phyloP scores from a whole-genome alignment of 53 echinoderm and acorn worm species.

The Holothuria leucospilota region DNA sequence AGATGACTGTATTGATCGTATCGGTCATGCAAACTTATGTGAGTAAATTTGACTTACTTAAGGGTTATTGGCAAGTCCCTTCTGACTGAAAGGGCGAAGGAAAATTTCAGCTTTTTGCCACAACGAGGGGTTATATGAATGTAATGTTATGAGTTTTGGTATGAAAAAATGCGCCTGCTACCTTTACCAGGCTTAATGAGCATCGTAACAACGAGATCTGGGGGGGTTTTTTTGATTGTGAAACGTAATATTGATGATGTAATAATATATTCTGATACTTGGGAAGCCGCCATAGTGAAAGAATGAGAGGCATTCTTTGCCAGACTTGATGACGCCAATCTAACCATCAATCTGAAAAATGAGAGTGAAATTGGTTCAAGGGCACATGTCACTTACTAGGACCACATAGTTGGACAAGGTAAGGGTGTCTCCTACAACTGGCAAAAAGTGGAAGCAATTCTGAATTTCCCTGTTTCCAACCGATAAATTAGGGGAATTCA shows the following conservation, averaged over 20 bases:
- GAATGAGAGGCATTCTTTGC: conserved; percentile 2
- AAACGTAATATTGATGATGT: neutral
- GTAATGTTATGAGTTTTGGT: conserved; percentile 31
- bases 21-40: conserved; percentile 66
- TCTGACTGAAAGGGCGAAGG: conserved; percentile 47
- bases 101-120: conserved; percentile 70
- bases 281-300: conserved; percentile 32
- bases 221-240: neutral
- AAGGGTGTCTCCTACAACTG: neutral
- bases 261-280: conserved; percentile 7
- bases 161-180: conserved; percentile 51
- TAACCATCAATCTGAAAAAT: conserved; percentile 14
- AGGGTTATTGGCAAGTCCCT: conserved; percentile 77
- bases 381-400: conserved; percentile 20
- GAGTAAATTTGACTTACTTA: conserved; percentile 64
- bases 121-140: conserved; percentile 55
- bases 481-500: conserved; percentile 2
- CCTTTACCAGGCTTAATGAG: conserved; percentile 21
- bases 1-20: conserved; percentile 69
- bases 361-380: neutral
- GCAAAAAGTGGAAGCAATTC: conserved; percentile 25
- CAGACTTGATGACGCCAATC: conserved; percentile 29
- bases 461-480: conserved; percentile 17
- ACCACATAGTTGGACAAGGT: conserved; percentile 25
- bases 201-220: neutral